These are phyloP conservation scores for Acanthoscelides obtectus DNA, from an alignment of 2,888 invertebrate species.

Conservation along the genomic window DNA sequence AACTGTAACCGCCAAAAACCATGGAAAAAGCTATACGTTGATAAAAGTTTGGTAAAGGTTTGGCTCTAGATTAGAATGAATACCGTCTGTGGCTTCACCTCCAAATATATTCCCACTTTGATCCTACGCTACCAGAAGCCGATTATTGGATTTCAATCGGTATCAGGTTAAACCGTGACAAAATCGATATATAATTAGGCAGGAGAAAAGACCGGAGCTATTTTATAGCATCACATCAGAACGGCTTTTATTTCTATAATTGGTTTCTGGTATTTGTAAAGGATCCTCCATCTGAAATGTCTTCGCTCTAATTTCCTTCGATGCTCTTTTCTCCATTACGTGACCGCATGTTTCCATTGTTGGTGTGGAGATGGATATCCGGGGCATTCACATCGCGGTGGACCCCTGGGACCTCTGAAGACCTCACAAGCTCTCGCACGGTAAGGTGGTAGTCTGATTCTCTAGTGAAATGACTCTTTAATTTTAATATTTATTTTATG, in stretches of 20 bases:
- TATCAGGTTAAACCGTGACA: constrained; percentile 28
- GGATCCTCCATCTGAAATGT: constrained; percentile 30
- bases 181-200: constrained; percentile 23
- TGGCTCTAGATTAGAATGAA: too few relatives aligned
- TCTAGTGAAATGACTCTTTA: too few relatives aligned
- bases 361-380: neutral
- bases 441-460: too few relatives aligned
- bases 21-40: too few relatives aligned
- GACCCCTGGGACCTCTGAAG: neutral
- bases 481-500: too few relatives aligned
- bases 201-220: constrained; percentile 16
- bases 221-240: constrained; percentile 10
- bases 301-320: constrained; percentile 34
- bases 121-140: neutral
- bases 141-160: constrained; percentile 23
- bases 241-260: constrained; percentile 36
- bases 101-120: neutral
- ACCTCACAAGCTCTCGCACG: too few relatives aligned
- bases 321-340: constrained; percentile 19
- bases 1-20: too few relatives aligned
- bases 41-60: too few relatives aligned
- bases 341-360: neutral
- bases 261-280: constrained; percentile 39
- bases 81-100: neutral
- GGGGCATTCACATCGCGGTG: neutral